Base-by-base conservation (phyloP, 2,888 invertebrate genomes). In the Trichopoda pennipes region DNA sequence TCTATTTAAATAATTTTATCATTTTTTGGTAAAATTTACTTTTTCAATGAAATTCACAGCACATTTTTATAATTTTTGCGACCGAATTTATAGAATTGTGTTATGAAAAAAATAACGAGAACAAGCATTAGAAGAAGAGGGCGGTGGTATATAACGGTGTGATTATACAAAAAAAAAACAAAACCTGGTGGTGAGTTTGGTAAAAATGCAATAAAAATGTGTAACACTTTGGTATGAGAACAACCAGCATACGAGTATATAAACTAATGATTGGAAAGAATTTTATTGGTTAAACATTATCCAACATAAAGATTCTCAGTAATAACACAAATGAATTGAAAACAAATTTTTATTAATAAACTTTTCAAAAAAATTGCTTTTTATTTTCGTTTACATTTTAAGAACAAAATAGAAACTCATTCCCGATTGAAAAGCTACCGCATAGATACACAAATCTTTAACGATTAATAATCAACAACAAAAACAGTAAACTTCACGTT, bases 381-480 rank as follows among this genome's bases (percentile, higher is more conserved):
- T 35, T 23, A 10, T 17, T 47, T 35, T 16, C 32, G n/a, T 55
- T 61, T 19, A 56, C 23, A 63, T 64, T 38, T 64, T 56, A 28
- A 38, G 2, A 63, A 49, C 61, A 61, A 58, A 61, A 38, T 51
- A 72, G 49, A 55, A 21, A 69, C 66, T 70, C 49, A 75, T 56
- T 53, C 21, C 32, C 42, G 72, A 56, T 61, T 74, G 78, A 81
- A 77, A 79, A 72, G 84, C 84, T 84, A 80, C 82, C 84, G 84
- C 85, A 82, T 82, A 84, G 84, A 85, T 85, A 84, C 83, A 85
- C 82, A 85, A 85, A 80, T 82, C 81, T 75, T 82, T 79, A 79
- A 79, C 82, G 85, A 84, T 84, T 84, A 77, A 82, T 47, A 72
- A 49, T 44, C 51, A 49, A 17, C 51, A 66, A 64, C 76, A 75